Conservation (phyloP, 2,113 vertebrate species). For the Indicator indicator region DNA sequence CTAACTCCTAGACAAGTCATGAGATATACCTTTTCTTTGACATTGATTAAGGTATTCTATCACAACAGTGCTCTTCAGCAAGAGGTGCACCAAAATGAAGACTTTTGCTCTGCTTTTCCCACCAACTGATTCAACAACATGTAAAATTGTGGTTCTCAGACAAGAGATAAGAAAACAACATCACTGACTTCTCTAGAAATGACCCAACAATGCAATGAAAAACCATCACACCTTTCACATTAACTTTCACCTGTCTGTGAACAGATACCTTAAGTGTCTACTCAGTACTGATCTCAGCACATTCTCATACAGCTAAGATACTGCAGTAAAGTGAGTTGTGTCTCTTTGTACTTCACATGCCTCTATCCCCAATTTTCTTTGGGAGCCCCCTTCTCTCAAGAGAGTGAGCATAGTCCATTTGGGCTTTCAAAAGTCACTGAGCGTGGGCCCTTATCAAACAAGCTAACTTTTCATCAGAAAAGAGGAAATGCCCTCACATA, state of each 20-base stretch:
- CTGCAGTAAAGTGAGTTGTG: background rate
- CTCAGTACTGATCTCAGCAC: background rate
- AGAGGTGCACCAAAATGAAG: background rate
- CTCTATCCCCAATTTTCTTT: background rate
- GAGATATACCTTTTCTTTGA: conserved; percentile 16
- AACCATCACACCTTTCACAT: background rate
- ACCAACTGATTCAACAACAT: background rate
- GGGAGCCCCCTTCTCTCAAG: background rate
- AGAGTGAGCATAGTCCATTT: background rate
- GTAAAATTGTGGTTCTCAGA: background rate
- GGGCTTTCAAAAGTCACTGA: background rate
- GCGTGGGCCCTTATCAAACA: background rate
- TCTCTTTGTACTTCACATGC: background rate
- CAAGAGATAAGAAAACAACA: background rate
- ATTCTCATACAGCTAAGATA: background rate
- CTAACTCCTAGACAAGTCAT: conserved; percentile 33
- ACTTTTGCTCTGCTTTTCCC: background rate
- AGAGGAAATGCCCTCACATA: background rate
- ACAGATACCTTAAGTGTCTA: background rate
- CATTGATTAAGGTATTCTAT: background rate
- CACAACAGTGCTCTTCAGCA: background rate
- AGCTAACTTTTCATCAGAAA: background rate
- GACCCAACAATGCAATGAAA: background rate
- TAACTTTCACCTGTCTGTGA: background rate
- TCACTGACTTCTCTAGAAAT: background rate